Conservation (phyloP, 2,113 vertebrate genomes). For the Lates calcarifer region DNA sequence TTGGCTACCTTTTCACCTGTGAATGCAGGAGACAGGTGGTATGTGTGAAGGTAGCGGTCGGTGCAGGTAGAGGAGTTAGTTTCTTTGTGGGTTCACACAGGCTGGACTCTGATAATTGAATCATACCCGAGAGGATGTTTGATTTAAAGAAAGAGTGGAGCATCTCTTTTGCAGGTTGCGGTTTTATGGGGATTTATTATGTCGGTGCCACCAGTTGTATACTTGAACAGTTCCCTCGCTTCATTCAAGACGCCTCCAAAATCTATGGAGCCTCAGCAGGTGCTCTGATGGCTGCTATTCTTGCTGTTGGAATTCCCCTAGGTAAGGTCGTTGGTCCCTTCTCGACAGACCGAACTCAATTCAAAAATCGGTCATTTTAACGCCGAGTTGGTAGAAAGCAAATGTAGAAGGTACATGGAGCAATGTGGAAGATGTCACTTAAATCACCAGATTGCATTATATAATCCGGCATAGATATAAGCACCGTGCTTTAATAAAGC, state of each 20-base stretch:
- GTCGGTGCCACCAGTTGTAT: conserved; percentile 87
- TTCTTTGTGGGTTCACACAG: neutral
- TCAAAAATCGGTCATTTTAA: neutral
- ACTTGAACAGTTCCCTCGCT: conserved; percentile 83
- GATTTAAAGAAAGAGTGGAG: conserved; percentile 84
- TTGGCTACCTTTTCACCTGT: conserved; percentile 37
- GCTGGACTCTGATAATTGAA: neutral
- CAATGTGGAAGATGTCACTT: too few species aligned
- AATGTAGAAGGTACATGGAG: neutral
- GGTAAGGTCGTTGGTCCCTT: conserved; percentile 81
- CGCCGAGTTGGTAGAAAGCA: rapidly evolving
- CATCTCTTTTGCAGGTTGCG: conserved; percentile 90
- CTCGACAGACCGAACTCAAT: neutral
- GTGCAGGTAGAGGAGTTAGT: neutral
- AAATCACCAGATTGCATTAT: neutral
- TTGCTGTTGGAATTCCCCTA: conserved; percentile 79
- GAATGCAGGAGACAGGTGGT: conserved; percentile 22
- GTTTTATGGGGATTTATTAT: conserved; percentile 90
- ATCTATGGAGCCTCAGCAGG: conserved; percentile 88
- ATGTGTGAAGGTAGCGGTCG: too few species aligned
- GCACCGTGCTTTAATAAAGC: neutral
- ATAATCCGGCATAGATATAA: neutral
- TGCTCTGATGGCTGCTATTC: conserved; percentile 81
- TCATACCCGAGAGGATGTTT: conserved; percentile 73
- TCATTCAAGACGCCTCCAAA: conserved; percentile 81